Percentiles rank a stretch among this genome's conserved stretches.
These are phyloP conservation scores for Oryzaephilus surinamensis DNA, from an alignment of 1,140 invertebrate species.

Conservation along the genomic window DNA sequence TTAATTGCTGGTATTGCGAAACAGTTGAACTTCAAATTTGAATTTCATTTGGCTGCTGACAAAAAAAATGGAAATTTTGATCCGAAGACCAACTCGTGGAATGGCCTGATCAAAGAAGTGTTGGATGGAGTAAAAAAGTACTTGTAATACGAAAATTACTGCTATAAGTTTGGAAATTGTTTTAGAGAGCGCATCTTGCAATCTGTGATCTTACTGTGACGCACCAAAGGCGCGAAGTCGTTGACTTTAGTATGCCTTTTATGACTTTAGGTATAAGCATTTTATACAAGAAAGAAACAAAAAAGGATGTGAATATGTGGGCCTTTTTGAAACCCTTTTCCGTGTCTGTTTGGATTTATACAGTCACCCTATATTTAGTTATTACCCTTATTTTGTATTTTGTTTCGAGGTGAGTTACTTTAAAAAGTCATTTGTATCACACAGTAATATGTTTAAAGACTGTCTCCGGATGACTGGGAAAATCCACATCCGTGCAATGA, in stretches of 20 bases:
- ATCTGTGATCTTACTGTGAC: conserved; percentile 90
- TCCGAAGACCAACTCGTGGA: conserved; percentile 61
- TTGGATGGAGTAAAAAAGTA: conserved; percentile 55
- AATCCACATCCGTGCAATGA: conserved; percentile 77
- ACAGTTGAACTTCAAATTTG: conserved; percentile 65
- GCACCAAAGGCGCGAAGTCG: conserved; percentile 64
- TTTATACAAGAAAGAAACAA: conserved; percentile 58
- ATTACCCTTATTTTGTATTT: conserved; percentile 46
- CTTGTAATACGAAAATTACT: not conserved
- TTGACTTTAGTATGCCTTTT: conserved; percentile 86
- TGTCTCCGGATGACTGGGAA: conserved; percentile 80
- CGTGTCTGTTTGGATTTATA: conserved; percentile 86
- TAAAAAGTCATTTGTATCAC: conserved; percentile 1
- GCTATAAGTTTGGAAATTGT: conserved; percentile 10
- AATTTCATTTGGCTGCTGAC: conserved; percentile 56
- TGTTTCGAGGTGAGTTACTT: conserved; percentile 11
- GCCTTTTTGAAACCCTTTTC: conserved; percentile 82
- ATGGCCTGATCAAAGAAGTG: conserved; percentile 74
- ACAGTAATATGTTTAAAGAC: conserved; percentile 40
- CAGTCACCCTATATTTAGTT: conserved; percentile 73
- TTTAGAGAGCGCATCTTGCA: conserved; percentile 78
- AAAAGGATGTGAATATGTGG: conserved; percentile 64
- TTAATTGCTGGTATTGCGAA: conserved; percentile 65
- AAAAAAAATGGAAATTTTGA: conserved; percentile 60
- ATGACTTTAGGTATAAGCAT: conserved; percentile 82